Base-by-base conservation (phyloP, 2,888 invertebrate species). In the Troilus luridus region DNA sequence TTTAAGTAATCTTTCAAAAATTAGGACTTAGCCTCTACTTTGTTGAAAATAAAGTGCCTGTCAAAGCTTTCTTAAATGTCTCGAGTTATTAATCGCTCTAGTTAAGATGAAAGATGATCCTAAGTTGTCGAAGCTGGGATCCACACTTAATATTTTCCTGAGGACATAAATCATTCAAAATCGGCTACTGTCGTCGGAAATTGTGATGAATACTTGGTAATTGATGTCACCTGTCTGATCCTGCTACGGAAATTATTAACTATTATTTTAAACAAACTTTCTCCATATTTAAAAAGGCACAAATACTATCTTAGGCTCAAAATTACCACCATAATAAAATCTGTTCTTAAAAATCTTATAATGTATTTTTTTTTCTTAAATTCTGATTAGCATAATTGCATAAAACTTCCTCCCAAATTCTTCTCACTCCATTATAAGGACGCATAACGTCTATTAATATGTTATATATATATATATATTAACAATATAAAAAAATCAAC, bases 111-210 rank as follows among this genome's bases (percentile, higher is more conserved):
- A 19, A 14, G 27, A 72, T 72, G 72, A 27, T 27, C 72, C 27
- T 0, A 72, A 72, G 72, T 72, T 72, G 88, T 88, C 88, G 60
- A 88, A 88, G 56, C 19, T 60, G 60, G 27, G 60, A 88, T 88
- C n/a, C 24, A 59, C 11, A 2, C 88, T 24, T 88, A 41, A 88
- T 88, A 62, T 54, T 88, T 88, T 88, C 62, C 62, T 88, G 62
- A 88, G 88, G 64, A 27, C 41, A 88, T 88, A 88, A 88, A 88
- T 88, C 88, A 62, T 9, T n/a, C 56, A 56, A 56, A 85, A 85
- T 85, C 56, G 21, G 81, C 3, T 19, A 56, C 81, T 85, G 81
- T 85, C 81, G 56, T 56, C 81, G 3, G 85, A 85, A n/a, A n/a
- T 5, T 56, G 85, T 58, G 21, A 85, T 85, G 14, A 11, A 21